Base-by-base conservation (phyloP, 2,888 invertebrate species). In the Sylvicola fuscatus region DNA sequence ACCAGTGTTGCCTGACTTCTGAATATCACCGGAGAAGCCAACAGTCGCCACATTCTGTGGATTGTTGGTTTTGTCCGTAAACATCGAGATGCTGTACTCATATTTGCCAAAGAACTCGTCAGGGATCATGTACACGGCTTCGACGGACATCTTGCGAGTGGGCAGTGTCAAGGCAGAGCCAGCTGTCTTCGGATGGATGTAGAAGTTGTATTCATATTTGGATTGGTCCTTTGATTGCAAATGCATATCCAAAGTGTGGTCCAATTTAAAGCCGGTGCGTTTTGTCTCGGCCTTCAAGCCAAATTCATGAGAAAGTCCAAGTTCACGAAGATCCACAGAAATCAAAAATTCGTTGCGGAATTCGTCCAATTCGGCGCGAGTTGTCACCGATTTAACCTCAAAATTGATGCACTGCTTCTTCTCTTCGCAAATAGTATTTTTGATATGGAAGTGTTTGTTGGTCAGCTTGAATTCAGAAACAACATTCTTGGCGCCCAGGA, bases 321-420 rank as follows among this genome's bases (percentile, higher is more conserved):
- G 62, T 48, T 77, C 77, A 40, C 78, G 72, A 1, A 82, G 59
- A 49, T 82, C 79, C 3, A 81, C 59, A 31, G 70, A 66, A 2
- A 78, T 60, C 45, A 70, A 70, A 11, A 76, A 50, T 13, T 70
- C 62, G 48, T 79, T 73, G 42, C 70, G 65, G 39, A 68, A 56
- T 11, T 62, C 54, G 15, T 49, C 46, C 1, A 50, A 38, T 32
- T 49, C 43, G 13, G 49, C 42, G 3, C 47, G 44, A 34, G 52
- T 49, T 2, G 46, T 32, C 2, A 39, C 43, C 1, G 58, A 56
- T 17, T 48, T 48, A 1, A 54, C 33, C 46, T 81, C 79, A 14
- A 77, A 64, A 47, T 78, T 72, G 0, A 77, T 76, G 49, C 82
- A 82, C 44, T 80, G 74, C 40, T 77, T 76, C 58, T 75, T 78